Evolutionary conservation across 2,113 vertebrate genomes (phyloP), one percentile per base, ranked within the genome.

Genomic region (Mustela lutreola): DNA sequence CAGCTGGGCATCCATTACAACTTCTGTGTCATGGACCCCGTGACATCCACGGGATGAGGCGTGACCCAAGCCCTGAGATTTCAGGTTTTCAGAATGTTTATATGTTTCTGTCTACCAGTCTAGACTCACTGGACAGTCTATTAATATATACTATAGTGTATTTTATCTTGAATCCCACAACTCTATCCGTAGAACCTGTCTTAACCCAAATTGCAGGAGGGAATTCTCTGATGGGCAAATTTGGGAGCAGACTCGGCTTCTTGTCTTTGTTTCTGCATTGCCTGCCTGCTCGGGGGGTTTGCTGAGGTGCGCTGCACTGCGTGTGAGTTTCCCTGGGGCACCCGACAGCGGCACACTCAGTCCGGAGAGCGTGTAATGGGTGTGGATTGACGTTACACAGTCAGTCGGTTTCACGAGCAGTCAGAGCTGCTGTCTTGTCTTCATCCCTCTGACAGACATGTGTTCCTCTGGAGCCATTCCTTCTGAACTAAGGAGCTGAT

Each of bases 251-350:
- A 39, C 11, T 4, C 7, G 8, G 39, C 19, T 50, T 33, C 42
- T 8, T 60, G 5, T 10, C 62, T 58, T 22, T 58, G n/a, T 19
- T 60, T 26, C 26, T 14, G 53, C 28, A 5, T 11, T 28, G 19
- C n/a, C 50, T 75, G 5, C 14, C 65, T 48, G 33, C 48, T 33
- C 2, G 11, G 53, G n/a, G 28, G 16, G 1, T 21, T n/a, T 8
- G 39, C 5, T 7, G 39, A 22, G 1, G 62, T 3, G 18, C 0
- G 24, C 2, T 28, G 11, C 11, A 12, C 7, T 4, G 50, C 3
- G 4, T 1, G 8, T 24, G 31, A 39, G 33, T 76, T 60, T 83
- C 24, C 6, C 36, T 4, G 28, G 16, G 45, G 60, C 5, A 1
- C 36, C 60, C 14, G 3, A 22, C 36, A 33, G n/a, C 24, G 36